Evolutionary conservation across 2,888 invertebrate genomes (phyloP).

Genomic region (Orthosia gracilis): DNA sequence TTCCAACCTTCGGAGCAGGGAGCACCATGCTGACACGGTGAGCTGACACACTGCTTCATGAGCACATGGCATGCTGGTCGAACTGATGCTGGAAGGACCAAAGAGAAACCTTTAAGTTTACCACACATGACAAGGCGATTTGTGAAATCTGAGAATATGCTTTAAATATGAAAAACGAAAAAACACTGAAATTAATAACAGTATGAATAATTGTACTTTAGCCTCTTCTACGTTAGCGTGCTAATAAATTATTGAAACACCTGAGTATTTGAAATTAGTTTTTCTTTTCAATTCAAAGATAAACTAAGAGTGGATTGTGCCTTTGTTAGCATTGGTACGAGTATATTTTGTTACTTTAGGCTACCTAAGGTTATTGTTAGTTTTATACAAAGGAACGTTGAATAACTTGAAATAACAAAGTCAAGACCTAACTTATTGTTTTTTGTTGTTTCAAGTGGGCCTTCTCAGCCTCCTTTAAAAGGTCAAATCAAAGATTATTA

Average conservation of each 20-base stretch:
- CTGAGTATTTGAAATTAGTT: too few species aligned
- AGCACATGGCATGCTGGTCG: conserved; percentile 97
- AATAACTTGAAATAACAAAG: neutral
- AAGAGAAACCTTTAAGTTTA: neutral
- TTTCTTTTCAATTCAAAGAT: too few species aligned
- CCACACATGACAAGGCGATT: too few species aligned
- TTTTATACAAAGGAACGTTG: neutral
- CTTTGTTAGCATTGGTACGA: neutral
- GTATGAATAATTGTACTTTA: too few species aligned
- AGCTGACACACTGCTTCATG: conserved; percentile 95
- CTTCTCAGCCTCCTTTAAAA: neutral
- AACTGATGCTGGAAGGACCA: conserved; percentile 93
- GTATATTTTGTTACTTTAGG: neutral
- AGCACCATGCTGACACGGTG: conserved; percentile 97
- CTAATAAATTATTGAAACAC: too few species aligned
- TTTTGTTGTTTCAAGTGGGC: neutral
- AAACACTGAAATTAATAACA: too few species aligned
- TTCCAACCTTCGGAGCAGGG: conserved; percentile 98
- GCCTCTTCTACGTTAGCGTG: too few species aligned
- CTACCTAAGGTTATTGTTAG: neutral
- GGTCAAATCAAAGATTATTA: neutral
- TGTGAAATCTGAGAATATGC: too few species aligned
- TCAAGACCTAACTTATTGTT: neutral
- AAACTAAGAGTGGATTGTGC: too few species aligned
- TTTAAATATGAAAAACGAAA: too few species aligned